Evolutionary conservation across 2,888 invertebrate genomes (phyloP), one percentile per base, ranked within the genome.

Genomic region (Xiphydria camelus): DNA sequence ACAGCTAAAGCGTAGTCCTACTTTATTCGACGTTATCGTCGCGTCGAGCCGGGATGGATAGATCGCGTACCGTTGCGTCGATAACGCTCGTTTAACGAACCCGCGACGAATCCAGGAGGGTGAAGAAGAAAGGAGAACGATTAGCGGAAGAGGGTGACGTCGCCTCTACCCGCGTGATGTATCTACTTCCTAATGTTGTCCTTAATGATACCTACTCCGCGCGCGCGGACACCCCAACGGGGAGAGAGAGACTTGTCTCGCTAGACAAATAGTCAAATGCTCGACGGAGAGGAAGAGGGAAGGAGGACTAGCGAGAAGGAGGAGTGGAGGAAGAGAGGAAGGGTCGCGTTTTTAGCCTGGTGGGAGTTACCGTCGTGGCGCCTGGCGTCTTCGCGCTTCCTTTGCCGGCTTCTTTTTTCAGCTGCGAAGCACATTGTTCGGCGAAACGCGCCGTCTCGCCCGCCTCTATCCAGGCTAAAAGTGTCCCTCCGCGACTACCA

Each of bases 171-270:
- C 31, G 17, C 41, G 44, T 51, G 47, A 53, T 53, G 46, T 46
- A 57, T 51, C 41, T 47, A 47, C 53, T 55, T 49, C 35, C 43
- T 19, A 51, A 47, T 53, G 53, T 42, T 49, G 54, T 50, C 47
- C 50, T 53, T 55, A 57, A 57, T 59, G 59, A 59, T 59, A 51
- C 53, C 53, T 47, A 29, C n/a, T n/a, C n/a, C n/a, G n/a, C n/a
- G n/a, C 22, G 36, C 37, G 41, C 14, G 31, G 43, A 41, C 19
- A 32, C 29, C n/a, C n/a, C 9, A 29, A 21, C 12, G 21, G 17
- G 25, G 25, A 38, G 5, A 25, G 26, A 38, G 33, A 17, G 22
- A 17, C 17, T 10, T n/a, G 18, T 38, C 25, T 41, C 38, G 23
- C 51, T 49, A 53, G 56, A 56, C 47, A 51, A 57, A 56, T 56